Base-by-base conservation (phyloP, 1,140 invertebrate genomes). In the Lepidotrigona ventralis region DNA sequence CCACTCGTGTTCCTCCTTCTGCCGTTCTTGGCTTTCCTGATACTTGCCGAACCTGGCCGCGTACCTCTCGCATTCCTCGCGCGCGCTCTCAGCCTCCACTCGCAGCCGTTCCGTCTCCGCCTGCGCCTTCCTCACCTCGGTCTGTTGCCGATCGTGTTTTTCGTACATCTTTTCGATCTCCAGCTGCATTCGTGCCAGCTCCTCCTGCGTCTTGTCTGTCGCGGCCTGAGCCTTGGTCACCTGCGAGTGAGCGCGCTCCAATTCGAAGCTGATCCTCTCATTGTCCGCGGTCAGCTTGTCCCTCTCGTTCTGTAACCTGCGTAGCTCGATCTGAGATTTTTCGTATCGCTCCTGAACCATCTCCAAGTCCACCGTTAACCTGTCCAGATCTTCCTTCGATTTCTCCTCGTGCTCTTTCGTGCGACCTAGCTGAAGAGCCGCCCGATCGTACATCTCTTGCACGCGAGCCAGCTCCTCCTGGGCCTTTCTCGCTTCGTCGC, bases 381-480 rank as follows among this genome's bases (percentile, higher is more conserved):
- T 95, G 89, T 98, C 98, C 83, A 98, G 95, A 87, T 98, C 98
- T 90, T 97, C 97, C 91, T 98, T 98, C 17, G 97, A 96, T 91
- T 98, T 98, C 86, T 98, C 98, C 94, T 99, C 98, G 88, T 96
- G 95, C 91, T 99, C 98, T 92, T 98, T 98, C 39, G 97, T 96
- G 88, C 98, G 95, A 74, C 96, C 96, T 1, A 98, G 94, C 91
- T 98, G 98, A 63, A 98, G 94, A 14, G 97, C 96, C 1, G 97
- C 96, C 64, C 98, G 95, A 89, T 98, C 98, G 92, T 98, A 98
- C 93, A 98, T 96, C 93, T 99, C 98, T 92, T 98, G 97, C 33
- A 98, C 92, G 63, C 97, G 96, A 63, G 97, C 95, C 71, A 97
- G 94, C 90, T 99, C 98, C 86, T 98, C 98, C 93, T 98, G 97